A percentile compares a stretch with the other conserved stretches of the same genome.
phyloP scores from a whole-genome alignment of 2,888 invertebrate genomes.

The Temnothorax ravouxi region DNA sequence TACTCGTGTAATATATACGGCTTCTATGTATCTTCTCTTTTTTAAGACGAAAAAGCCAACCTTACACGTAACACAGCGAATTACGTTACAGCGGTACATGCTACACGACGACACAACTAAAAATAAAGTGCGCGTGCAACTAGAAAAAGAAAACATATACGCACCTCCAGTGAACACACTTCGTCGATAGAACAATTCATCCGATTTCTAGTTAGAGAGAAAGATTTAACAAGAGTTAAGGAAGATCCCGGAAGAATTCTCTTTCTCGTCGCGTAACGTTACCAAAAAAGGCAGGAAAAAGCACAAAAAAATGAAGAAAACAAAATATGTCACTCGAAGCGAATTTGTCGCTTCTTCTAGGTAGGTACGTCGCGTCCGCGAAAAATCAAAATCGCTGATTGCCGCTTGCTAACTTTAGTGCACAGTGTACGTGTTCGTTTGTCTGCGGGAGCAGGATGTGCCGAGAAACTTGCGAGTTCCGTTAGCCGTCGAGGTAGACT shows the following conservation, averaged over 20 bases:
- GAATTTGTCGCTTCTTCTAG: constrained; percentile 7
- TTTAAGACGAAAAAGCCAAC: constrained; percentile 55
- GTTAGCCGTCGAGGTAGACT: constrained; percentile 23
- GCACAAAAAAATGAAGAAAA: not conserved
- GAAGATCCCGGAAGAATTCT: not conserved
- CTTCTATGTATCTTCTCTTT: constrained; percentile 65
- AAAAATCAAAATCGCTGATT: constrained; percentile 48
- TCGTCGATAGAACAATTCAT: constrained; percentile 60
- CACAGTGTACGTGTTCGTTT: not conserved
- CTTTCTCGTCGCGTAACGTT: not conserved
- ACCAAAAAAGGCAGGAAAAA: not conserved
- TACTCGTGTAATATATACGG: constrained; percentile 66
- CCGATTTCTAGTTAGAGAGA: constrained; percentile 60
- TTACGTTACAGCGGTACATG: constrained; percentile 12
- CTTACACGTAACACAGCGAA: constrained; percentile 54
- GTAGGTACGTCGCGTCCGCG: not conserved
- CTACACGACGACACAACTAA: not conserved
- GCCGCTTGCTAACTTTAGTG: not conserved
- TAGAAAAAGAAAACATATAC: not conserved
- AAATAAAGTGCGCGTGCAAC: not conserved
- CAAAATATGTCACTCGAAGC: not conserved
- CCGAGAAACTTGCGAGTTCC: constrained; percentile 18
- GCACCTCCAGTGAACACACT: constrained; percentile 55
- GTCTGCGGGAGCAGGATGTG: constrained; percentile 4
- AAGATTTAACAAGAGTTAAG: not conserved